Percentiles rank a stretch among this genome's conserved stretches.
Conservation (phyloP, 2,797 vertebrate genomes). For the Telmatherina bonti region DNA sequence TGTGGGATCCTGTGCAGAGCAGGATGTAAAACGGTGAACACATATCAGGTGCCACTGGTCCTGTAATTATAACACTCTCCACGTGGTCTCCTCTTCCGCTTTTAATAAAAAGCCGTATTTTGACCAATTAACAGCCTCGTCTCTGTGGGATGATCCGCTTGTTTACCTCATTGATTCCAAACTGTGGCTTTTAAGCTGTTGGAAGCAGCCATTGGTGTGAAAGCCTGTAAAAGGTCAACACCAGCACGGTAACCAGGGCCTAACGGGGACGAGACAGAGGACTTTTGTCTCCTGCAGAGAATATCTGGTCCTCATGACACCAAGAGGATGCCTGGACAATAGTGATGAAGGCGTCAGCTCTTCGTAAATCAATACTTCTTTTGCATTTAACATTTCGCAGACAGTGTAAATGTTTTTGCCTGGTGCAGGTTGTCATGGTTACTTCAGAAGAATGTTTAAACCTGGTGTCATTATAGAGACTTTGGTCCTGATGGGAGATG, state of each 20-base stretch:
- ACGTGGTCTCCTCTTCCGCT: conserved; percentile 3
- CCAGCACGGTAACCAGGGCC: neutral
- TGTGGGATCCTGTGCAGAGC: conserved; percentile 28
- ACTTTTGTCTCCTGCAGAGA: conserved; percentile 4
- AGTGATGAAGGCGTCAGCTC: neutral
- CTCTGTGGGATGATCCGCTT: conserved; percentile 41
- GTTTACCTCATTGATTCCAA: conserved; percentile 33
- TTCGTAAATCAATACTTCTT: no score
- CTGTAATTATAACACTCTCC: conserved; percentile 30
- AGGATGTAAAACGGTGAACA: conserved; percentile 58
- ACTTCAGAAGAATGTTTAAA: no score
- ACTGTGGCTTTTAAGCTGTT: conserved; percentile 17
- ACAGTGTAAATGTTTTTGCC: no score
- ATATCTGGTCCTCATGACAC: neutral
- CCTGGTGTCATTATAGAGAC: no score
- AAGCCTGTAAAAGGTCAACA: conserved; percentile 43
- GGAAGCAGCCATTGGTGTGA: conserved; percentile 22
- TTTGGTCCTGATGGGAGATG: no score
- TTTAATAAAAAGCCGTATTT: conserved; percentile 23
- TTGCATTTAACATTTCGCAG: no score
- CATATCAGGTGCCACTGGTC: conserved; percentile 19
- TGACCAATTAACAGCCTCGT: conserved; percentile 48
- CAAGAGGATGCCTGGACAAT: neutral
- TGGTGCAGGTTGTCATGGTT: no score
- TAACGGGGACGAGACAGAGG: conserved; percentile 1